Evolutionary conservation across 2,113 vertebrate genomes (phyloP), one percentile per base, ranked within the genome.

Genomic region (Eubucco bourcierii): DNA sequence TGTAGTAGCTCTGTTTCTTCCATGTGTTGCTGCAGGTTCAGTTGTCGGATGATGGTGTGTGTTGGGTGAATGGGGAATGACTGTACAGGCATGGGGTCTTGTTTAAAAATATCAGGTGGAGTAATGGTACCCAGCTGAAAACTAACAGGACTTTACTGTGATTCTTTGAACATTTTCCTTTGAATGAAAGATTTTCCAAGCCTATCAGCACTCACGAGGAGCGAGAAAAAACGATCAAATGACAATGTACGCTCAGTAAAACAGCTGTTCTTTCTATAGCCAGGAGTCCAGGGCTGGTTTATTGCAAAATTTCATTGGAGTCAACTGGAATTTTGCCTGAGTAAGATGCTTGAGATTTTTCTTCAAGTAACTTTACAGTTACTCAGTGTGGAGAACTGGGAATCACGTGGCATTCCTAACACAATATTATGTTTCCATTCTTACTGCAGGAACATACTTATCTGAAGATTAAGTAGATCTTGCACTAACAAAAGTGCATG

Each of bases 361-460:
- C 90, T 87, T 92, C 93, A 61, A 95, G 76, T 80, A 86, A 93
- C 85, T 95, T 95, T 81, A 75, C 94, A 86, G 90, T 93, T 95
- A 56, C 34, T 93, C 85, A 52, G 61, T 34, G 71, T 55, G 82
- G 87, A 94, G 91, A 84, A 46, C 2, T 75, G 55, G 93, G 82
- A 78, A 78, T 55, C 94, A 94, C 6, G 56, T 94, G 93, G 34
- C 58, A 52, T 86, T 94, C 82, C 90, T 90, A 31, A 88, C 90
- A 92, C 93, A 88, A 61, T 92, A 92, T 94, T 94, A 64, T 84
- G 87, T 94, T 95, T 95, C 95, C 91, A 85, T 78, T 88, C 76
- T 72, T 94, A 41, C 80, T 73, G 87, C 80, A 70, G 61, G 90
- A 80, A 55, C 46, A 2, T 72, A 88, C 85, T 86, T 80, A 92